Evolutionary conservation across 2,888 invertebrate species (phyloP), one percentile per base, ranked within the genome.

Genomic region (Tridacna crocea): DNA sequence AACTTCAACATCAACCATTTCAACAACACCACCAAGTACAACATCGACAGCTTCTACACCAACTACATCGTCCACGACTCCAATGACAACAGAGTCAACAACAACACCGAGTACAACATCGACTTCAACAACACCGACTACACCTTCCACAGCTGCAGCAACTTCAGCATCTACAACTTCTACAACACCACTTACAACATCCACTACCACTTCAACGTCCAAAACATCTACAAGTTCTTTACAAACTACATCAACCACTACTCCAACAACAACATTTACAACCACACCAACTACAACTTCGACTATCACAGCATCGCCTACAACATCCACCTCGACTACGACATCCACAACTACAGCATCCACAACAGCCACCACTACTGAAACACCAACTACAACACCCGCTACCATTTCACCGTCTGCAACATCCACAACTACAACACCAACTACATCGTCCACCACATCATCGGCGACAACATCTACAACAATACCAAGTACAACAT

Each of bases 161-260:
- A n/a, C 77, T 11, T 70, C 70, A 27, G 10, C 72, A 17, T 2
- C 72, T 19, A 24, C 72, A 19, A 24, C 58, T 1, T 26, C 72
- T 22, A 17, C 27, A 19, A 27, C 80, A 26, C 27, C 63, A n/a
- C 4, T 22, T 27, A 51, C 75, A 36, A 19, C 63, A 10, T 17
- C 72, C 15, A 47, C 58, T n/a, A n/a, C n/a, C n/a, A 48, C 75
- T 24, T 22, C 68, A 26, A 24, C 68, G n/a, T 24, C 75, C 15
- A 47, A 75, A n/a, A 68, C 68, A 36, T 60, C 66, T 55, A 46
- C 68, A 0, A 12, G 68, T 46, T 58, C 72, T 17, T 19, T n/a
- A 24, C 13, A 65, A 24, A 48, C 51, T 48, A 70, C 73, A 27
- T 51, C 73, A 2, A 36, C 36, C 2, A 36, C 36, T 4, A 36